Conservation (phyloP, 2,113 vertebrate species). For the Melanerpes formicivorus region DNA sequence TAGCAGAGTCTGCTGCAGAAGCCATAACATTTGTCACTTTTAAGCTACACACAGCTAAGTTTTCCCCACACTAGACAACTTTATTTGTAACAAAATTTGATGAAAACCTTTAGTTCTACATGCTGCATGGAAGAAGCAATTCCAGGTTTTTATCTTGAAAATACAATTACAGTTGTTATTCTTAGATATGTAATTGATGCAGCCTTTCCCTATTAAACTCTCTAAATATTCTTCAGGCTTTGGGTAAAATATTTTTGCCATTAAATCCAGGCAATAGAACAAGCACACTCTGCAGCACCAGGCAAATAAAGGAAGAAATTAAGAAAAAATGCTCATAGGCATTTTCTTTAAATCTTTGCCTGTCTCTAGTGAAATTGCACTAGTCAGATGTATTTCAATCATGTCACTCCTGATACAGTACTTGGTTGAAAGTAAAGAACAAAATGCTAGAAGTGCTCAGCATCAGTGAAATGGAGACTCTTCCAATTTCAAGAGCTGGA, state of each 20-base stretch:
- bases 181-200: not conserved
- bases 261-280: not conserved
- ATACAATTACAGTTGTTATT: not conserved
- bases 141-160: not conserved
- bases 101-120: not conserved
- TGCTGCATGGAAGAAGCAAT: not conserved
- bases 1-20: not conserved
- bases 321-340: not conserved
- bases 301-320: not conserved
- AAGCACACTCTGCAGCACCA: not conserved
- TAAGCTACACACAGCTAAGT: not conserved
- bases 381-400: not conserved
- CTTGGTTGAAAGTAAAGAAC: not conserved
- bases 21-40: not conserved
- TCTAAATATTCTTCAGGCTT: not conserved
- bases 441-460: not conserved
- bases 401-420: not conserved
- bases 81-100: too few species aligned
- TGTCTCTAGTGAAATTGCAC: not conserved
- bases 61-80: too few species aligned
- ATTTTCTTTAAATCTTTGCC: not conserved
- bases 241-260: not conserved
- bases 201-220: not conserved
- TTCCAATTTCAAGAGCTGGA: not conserved
- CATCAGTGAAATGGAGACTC: not conserved